Percentiles rank a stretch among this genome's conserved stretches.
Conservation (phyloP, 2,113 vertebrate genomes). For the Anthoscopus minutus region DNA sequence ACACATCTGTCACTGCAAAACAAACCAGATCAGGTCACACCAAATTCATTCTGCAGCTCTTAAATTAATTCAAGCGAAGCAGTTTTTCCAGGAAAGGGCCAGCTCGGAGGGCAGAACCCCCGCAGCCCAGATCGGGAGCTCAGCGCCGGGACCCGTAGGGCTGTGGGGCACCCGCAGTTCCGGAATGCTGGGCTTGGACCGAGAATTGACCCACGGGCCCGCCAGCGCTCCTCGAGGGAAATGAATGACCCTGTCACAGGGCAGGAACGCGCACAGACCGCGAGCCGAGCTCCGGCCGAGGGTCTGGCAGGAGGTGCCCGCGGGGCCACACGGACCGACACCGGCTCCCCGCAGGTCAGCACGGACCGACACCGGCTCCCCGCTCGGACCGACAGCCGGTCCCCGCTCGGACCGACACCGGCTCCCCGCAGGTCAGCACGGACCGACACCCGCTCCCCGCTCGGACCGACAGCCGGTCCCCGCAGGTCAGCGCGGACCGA, state of each 20-base stretch:
- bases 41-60: neutral
- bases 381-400: neutral
- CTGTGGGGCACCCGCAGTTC: neutral
- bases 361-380: neutral
- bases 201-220: neutral
- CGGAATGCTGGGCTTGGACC: neutral
- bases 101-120: neutral
- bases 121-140: neutral
- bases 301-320: neutral
- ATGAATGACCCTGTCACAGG: no score
- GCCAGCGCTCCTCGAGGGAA: neutral
- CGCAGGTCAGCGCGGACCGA: neutral
- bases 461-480: neutral
- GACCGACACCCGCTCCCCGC: neutral
- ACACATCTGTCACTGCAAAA: neutral
- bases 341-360: no score
- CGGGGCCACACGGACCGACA: rapidly evolving
- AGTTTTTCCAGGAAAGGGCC: neutral
- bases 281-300: no score
- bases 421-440: no score
- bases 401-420: neutral
- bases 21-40: neutral
- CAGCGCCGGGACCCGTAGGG: no score
- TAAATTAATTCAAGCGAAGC: neutral
- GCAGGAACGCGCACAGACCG: neutral